phyloP scores from a whole-genome alignment of 2,797 vertebrate genomes.

The Bufotes viridis region DNA sequence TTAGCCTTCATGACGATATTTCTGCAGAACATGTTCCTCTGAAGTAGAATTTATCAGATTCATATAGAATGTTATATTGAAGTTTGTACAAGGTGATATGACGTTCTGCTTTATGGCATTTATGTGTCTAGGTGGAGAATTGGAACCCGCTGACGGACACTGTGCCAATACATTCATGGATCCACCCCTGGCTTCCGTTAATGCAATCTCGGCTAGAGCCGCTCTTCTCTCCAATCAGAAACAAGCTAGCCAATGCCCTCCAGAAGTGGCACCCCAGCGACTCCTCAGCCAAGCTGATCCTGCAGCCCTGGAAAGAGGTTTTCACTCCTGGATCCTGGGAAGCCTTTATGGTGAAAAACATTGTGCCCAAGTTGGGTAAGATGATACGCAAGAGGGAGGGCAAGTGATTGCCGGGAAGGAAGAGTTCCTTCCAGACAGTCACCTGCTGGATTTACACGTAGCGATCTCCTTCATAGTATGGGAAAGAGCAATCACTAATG shows the following conservation, averaged over 20 bases:
- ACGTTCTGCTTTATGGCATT: background rate
- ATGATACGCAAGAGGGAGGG: background rate
- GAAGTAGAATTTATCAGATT: too few relatives aligned
- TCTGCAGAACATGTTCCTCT: too few relatives aligned
- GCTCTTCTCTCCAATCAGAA: slow-evolving; percentile 92
- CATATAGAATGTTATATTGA: too few relatives aligned
- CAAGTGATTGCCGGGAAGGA: too few relatives aligned
- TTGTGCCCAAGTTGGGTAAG: slow-evolving; percentile 94
- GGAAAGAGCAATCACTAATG: too few relatives aligned
- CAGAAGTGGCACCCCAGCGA: slow-evolving; percentile 98
- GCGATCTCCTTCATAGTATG: too few relatives aligned
- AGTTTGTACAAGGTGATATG: background rate
- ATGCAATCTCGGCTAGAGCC: slow-evolving; percentile 92
- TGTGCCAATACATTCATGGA: slow-evolving; percentile 97
- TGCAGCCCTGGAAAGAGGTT: slow-evolving; percentile 97
- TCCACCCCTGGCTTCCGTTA: slow-evolving; percentile 95
- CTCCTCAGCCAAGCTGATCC: slow-evolving; percentile 92
- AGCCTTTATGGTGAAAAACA: slow-evolving; percentile 98
- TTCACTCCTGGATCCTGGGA: slow-evolving; percentile 97
- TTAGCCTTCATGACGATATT: too few relatives aligned
- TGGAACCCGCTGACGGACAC: slow-evolving; percentile 98
- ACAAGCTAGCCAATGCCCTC: slow-evolving; percentile 90
- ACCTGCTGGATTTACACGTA: too few relatives aligned
- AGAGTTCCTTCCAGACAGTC: too few relatives aligned
- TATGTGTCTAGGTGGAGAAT: slow-evolving; percentile 83